Evolutionary conservation across 2,113 vertebrate genomes (phyloP), one percentile per base, ranked within the genome.

Genomic region (Tragelaphus scriptus): DNA sequence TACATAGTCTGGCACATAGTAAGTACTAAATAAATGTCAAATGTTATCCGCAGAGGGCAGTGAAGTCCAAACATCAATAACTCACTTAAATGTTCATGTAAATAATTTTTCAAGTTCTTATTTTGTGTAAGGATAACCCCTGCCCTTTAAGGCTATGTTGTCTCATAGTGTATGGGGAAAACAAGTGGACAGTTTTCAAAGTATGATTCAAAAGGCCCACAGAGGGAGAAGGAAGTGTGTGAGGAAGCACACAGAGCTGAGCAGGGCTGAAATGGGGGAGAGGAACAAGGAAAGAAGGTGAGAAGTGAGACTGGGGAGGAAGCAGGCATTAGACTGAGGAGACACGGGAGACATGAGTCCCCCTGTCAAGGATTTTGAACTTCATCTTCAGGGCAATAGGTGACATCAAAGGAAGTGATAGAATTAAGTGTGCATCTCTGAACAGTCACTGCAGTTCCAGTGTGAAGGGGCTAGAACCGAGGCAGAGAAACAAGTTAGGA

Each of bases 241-340:
- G 23, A 94, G 51, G 56, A 88, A 89, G 40, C 56, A 47, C 6
- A 71, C 3, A 8, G 87, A 58, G 26, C 1, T 75, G 36, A 86
- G 87, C 2, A 3, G 25, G 28, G 1, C 30, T 15, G 2, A 1
- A 44, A 7, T 3, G 1, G 13, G n/a, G 13, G 7, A 28, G 1
- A 13, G 17, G 40, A 81, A 10, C 5, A 59, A 90, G 65, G 40
- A 84, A 17, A 53, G 49, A n/a, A 84, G 6, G 13, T 63, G 14
- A 87, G n/a, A 79, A 61, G 36, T 47, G 28, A 92, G 44, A 26
- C 7, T 92, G 23, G 71, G 16, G 28, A 81, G 65, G n/a, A 47
- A 79, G 4, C 3, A 58, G 44, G 55, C 3, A 10, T 86, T 26
- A 36, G n/a, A 86, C 11, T 26, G 32, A 75, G 40, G 2, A 44